phyloP scores from a whole-genome alignment of 2,888 invertebrate species.

The Cistogaster globosa region DNA sequence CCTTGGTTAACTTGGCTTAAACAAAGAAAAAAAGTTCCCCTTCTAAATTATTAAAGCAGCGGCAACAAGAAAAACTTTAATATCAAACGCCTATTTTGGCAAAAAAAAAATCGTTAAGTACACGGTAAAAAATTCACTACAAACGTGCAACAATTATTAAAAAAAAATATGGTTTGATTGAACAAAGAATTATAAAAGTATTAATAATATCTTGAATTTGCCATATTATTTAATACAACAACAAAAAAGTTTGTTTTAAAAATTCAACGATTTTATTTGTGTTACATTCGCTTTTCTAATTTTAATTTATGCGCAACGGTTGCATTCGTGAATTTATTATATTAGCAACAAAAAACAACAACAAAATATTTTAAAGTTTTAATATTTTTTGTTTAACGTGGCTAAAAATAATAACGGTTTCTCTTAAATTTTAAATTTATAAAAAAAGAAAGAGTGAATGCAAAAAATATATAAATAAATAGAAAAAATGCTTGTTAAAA shows the following conservation, averaged over 20 bases:
- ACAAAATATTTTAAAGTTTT: conserved; percentile 28
- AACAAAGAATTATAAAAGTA: conserved; percentile 23
- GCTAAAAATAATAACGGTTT: conserved; percentile 57
- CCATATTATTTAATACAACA: conserved; percentile 48
- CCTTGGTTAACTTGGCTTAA: conserved; percentile 66
- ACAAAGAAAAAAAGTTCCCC: conserved; percentile 61
- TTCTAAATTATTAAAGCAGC: conserved; percentile 59
- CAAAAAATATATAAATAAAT: conserved; percentile 9
- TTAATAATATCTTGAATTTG: conserved; percentile 28
- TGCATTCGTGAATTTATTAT: conserved; percentile 60
- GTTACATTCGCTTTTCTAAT: conserved; percentile 42
- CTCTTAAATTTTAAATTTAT: conserved; percentile 38
- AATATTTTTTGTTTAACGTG: conserved; percentile 32
- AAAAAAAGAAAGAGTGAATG: conserved; percentile 23
- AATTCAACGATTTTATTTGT: conserved; percentile 44
- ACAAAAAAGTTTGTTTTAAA: conserved; percentile 21
- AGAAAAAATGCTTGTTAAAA: conserved; percentile 46
- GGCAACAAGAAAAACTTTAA: conserved; percentile 47
- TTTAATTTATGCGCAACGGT: conserved; percentile 68
- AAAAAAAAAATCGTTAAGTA: conserved; percentile 48
- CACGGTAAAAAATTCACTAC: conserved; percentile 44
- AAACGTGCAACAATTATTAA: conserved; percentile 33
- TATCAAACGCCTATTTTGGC: conserved; percentile 61
- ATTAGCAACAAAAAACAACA: conserved; percentile 5
- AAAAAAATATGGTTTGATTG: conserved; percentile 13